Evolutionary conservation across 2,797 vertebrate genomes (phyloP).

Genomic region (Cyclura pinguis): DNA sequence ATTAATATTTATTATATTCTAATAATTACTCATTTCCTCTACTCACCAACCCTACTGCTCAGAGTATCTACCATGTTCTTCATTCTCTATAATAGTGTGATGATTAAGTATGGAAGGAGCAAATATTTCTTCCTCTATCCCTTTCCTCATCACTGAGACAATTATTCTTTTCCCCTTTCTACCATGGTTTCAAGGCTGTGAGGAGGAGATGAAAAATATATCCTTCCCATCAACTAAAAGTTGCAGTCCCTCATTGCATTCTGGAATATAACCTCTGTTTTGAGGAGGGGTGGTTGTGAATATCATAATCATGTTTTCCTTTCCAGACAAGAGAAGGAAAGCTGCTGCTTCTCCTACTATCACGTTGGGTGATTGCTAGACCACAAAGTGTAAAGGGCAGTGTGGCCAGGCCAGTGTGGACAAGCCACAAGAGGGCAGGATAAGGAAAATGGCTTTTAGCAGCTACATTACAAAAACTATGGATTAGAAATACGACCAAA

Average conservation of each 20-base stretch:
- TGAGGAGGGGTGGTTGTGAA: not conserved
- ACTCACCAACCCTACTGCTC: too few relatives aligned
- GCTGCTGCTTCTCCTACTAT: not conserved
- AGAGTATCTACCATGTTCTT: not conserved
- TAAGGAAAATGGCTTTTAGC: not conserved
- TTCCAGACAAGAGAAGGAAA: not conserved
- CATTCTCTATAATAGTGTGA: not conserved
- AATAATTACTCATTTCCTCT: not conserved
- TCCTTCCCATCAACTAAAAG: not conserved
- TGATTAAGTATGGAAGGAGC: not conserved
- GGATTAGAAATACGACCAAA: not conserved
- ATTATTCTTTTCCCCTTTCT: not conserved
- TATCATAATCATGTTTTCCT: not conserved
- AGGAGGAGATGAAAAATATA: not conserved
- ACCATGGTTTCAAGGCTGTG: not conserved
- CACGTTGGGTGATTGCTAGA: not conserved
- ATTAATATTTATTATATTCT: not conserved
- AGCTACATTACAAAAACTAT: not conserved
- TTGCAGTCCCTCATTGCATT: not conserved
- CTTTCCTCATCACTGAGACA: too few relatives aligned
- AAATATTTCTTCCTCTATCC: not conserved
- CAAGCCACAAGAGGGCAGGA: not conserved
- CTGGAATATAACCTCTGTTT: too few relatives aligned
- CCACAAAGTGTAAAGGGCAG: not conserved
- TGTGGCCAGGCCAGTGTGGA: not conserved